Percentiles rank a stretch among this genome's conserved stretches.
Evolutionary conservation across 2,113 vertebrate genomes (phyloP).

Genomic region (Bettongia penicillata): DNA sequence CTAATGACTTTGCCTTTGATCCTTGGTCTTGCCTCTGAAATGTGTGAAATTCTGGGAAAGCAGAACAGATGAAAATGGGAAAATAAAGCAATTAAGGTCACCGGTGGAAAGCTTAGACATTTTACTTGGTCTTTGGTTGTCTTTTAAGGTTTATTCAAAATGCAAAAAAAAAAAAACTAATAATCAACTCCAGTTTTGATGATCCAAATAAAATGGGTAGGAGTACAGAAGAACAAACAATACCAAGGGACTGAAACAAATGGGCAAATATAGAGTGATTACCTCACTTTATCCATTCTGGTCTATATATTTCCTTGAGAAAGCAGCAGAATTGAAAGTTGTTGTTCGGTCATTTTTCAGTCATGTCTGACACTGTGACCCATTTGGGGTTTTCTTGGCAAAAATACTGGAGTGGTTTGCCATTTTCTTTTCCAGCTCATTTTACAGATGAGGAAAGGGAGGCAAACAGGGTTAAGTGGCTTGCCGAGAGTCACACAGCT

Average conservation of each 20-base stretch:
- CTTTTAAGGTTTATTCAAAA: constrained; percentile 33
- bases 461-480: neutral
- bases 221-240: constrained; percentile 27
- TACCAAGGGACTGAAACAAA: neutral
- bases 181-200: neutral
- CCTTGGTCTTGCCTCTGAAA: constrained; percentile 30
- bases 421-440: neutral
- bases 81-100: neutral
- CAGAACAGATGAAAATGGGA: constrained; percentile 11
- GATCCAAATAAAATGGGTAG: constrained; percentile 5
- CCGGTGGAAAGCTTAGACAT: neutral
- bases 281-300: constrained; percentile 7
- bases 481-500: neutral
- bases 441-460: neutral
- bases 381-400: neutral
- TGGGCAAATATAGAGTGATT: constrained; percentile 9
- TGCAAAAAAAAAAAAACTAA: constrained; percentile 28
- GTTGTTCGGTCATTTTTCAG: neutral
- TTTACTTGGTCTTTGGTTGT: neutral
- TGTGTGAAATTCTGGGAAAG: constrained; percentile 39
- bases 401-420: neutral
- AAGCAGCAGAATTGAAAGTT: neutral
- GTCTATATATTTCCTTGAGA: neutral
- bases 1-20: constrained; percentile 60
- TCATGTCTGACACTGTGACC: too few species aligned